These are phyloP conservation scores for Apodemia mormo DNA, from an alignment of 2,888 invertebrate genomes.

Conservation along the genomic window DNA sequence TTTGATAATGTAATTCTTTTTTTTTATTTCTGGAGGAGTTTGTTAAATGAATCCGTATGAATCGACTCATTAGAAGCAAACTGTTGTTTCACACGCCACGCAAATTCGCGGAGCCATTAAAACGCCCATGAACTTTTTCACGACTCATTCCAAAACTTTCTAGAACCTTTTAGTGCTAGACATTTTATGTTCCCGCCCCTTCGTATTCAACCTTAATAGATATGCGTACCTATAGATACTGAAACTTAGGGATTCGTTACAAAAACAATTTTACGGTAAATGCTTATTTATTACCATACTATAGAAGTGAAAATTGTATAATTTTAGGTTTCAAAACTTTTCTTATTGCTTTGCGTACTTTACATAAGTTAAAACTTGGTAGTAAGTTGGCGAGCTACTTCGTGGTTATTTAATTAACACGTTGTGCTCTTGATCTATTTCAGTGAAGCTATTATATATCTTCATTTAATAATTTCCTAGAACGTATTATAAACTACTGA, in stretches of 20 bases:
- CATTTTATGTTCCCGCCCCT: constrained; percentile 8
- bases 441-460: not conserved
- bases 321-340: not conserved
- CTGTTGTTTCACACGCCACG: constrained; percentile 6
- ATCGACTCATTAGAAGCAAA: constrained; percentile 10
- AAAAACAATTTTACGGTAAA: not conserved
- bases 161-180: constrained; percentile 15
- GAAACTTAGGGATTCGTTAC: not conserved
- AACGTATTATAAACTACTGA: no score
- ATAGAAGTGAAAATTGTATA: not conserved
- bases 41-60: not conserved
- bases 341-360: constrained; percentile 16
- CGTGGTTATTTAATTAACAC: constrained; percentile 21
- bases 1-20: not conserved
- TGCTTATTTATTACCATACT: not conserved
- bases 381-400: constrained; percentile 13
- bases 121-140: constrained; percentile 17
- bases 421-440: constrained; percentile 6
- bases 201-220: not conserved
- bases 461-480: not conserved
- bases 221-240: not conserved
- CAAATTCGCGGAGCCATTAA: constrained; percentile 11
- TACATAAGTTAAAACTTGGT: constrained; percentile 20
- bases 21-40: not conserved
- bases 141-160: constrained; percentile 13